Conservation (phyloP, 1,140 invertebrate species). For the Drosophila ananassae region DNA sequence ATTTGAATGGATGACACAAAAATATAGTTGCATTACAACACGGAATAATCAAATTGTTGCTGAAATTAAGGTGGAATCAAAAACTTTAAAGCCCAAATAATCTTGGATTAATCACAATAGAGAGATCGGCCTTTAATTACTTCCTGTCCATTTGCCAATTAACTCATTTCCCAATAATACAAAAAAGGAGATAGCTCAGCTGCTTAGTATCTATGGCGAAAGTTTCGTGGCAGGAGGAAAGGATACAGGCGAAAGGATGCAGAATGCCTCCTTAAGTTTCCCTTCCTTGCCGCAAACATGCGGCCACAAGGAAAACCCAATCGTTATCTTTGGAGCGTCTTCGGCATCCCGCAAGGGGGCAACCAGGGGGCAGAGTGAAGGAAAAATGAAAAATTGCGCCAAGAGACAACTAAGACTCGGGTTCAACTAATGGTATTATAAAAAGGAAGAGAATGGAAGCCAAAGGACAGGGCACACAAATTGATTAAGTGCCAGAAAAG, state of each 20-base stretch:
- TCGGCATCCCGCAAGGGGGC: conserved; percentile 26
- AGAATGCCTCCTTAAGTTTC: conserved; percentile 14
- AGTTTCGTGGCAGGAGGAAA: conserved; percentile 2
- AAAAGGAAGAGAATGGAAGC: conserved; percentile 17
- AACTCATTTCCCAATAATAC: conserved; percentile 16
- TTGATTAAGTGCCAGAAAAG: conserved; percentile 67
- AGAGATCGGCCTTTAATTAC: not conserved
- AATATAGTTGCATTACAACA: not conserved
- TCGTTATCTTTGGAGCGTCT: conserved; percentile 53
- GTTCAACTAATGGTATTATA: conserved; percentile 63
- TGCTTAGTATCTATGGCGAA: conserved; percentile 14
- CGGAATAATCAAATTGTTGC: conserved; percentile 11
- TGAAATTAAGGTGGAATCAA: conserved; percentile 1
- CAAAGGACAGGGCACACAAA: conserved; percentile 48
- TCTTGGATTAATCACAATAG: conserved; percentile 2
- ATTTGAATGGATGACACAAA: not conserved
- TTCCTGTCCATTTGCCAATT: conserved; percentile 46
- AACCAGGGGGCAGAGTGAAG: not conserved
- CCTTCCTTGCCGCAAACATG: conserved; percentile 26
- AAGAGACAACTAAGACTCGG: conserved; percentile 50
- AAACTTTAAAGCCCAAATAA: not conserved
- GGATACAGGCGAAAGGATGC: not conserved
- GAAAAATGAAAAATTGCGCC: conserved; percentile 69
- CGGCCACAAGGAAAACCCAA: conserved; percentile 45
- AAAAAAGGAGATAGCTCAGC: not conserved